Percentiles rank a stretch among this genome's conserved stretches.
phyloP scores from a whole-genome alignment of 2,113 vertebrate genomes.

The Hippotragus niger region DNA sequence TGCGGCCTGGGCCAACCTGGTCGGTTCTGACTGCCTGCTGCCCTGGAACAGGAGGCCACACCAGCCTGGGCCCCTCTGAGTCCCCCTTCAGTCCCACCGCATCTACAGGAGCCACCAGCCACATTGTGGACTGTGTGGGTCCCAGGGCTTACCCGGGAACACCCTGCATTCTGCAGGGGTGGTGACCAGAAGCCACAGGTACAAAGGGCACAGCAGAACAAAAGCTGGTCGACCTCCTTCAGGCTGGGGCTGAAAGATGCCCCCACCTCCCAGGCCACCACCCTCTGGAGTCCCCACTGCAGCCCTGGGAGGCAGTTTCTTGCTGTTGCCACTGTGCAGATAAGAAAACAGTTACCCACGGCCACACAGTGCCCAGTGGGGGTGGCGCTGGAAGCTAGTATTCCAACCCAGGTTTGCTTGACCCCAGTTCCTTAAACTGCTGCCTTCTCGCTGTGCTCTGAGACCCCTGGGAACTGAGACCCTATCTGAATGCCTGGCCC shows the following conservation, averaged over 20 bases:
- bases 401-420: background rate
- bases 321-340: background rate
- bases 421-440: background rate
- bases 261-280: background rate
- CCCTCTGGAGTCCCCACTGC: background rate
- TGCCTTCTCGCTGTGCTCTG: background rate
- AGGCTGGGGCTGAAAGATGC: background rate
- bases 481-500: background rate
- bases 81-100: background rate
- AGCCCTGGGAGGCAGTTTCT: background rate
- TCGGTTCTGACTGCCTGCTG: background rate
- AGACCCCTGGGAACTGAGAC: background rate
- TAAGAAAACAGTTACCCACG: background rate
- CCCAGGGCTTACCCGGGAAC: background rate
- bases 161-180: background rate
- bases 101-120: background rate
- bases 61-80: background rate
- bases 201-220: background rate
- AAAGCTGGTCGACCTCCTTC: too few relatives aligned
- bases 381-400: background rate
- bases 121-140: background rate
- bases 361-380: background rate
- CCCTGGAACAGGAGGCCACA: background rate
- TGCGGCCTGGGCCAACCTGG: background rate
- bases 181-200: background rate